A percentile compares a stretch with the other conserved stretches of the same genome.
phyloP scores from a whole-genome alignment of 2,113 vertebrate genomes.

The Mobula birostris region DNA sequence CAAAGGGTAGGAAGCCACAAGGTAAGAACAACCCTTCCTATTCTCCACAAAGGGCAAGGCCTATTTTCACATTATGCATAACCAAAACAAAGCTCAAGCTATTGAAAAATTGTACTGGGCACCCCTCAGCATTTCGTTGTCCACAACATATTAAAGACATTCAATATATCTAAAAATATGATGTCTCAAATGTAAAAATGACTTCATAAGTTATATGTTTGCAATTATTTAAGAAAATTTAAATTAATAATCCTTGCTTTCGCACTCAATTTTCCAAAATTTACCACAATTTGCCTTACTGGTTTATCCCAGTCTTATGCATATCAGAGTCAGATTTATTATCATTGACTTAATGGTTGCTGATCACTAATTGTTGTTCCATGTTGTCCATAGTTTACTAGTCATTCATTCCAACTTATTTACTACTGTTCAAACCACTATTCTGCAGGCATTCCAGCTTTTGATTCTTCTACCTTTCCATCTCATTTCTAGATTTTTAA shows the following conservation, averaged over 20 bases:
- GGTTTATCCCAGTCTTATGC: background rate
- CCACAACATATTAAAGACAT: background rate
- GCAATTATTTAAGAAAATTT: background rate
- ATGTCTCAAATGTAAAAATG: background rate
- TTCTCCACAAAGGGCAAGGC: background rate
- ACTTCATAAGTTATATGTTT: background rate
- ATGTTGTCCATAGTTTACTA: background rate
- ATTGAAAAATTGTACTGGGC: background rate
- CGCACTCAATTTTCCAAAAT: background rate
- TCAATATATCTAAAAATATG: background rate
- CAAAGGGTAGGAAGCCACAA: background rate
- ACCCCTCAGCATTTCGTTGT: background rate
- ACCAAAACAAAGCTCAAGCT: slow-evolving; percentile 5
- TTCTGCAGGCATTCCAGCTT: background rate
- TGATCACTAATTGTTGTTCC: too few relatives aligned
- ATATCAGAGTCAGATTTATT: too few relatives aligned
- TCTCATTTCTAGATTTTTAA: background rate
- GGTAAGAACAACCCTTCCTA: background rate
- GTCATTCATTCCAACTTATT: background rate
- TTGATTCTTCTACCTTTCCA: background rate
- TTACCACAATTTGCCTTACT: background rate
- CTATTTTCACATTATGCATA: background rate
- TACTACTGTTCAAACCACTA: background rate
- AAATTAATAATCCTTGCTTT: background rate
- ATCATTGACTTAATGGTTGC: too few relatives aligned